Conservation (phyloP, 2,888 invertebrate species). For the Cepaea hortensis region DNA sequence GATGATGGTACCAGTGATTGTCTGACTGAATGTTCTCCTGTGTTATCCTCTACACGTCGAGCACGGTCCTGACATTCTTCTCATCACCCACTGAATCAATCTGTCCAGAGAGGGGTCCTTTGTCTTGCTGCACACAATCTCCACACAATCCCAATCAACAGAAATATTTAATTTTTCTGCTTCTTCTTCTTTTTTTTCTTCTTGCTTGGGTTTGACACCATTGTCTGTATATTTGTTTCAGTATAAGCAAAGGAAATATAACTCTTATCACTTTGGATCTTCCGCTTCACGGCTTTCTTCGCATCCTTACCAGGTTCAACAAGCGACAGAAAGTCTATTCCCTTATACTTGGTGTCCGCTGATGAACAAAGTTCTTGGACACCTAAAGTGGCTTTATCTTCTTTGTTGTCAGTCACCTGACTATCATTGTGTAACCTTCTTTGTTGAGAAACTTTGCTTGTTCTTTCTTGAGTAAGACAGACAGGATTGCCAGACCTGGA, state of each 20-base stretch:
- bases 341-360: not conserved
- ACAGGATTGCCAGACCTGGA: conserved; percentile 24
- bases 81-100: too few relatives aligned
- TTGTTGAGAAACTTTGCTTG: not conserved
- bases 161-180: not conserved
- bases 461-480: not conserved
- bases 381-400: not conserved
- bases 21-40: too few relatives aligned
- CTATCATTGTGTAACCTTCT: not conserved
- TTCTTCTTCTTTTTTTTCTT: conserved; percentile 51
- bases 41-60: too few relatives aligned
- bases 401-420: too few relatives aligned
- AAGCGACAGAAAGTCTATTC: conserved; percentile 9
- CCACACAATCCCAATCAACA: not conserved
- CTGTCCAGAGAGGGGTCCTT: too few relatives aligned
- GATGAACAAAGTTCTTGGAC: not conserved
- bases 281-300: conserved; percentile 36
- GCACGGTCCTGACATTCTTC: too few relatives aligned
- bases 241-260: conserved; percentile 46
- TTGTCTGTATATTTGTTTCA: conserved; percentile 47
- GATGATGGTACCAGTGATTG: too few relatives aligned
- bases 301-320: conserved; percentile 1
- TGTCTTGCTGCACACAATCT: too few relatives aligned
- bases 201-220: conserved; percentile 50
- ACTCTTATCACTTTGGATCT: conserved; percentile 21